Evolutionary conservation across 2,888 invertebrate genomes (phyloP).

Genomic region (Pecten maximus): DNA sequence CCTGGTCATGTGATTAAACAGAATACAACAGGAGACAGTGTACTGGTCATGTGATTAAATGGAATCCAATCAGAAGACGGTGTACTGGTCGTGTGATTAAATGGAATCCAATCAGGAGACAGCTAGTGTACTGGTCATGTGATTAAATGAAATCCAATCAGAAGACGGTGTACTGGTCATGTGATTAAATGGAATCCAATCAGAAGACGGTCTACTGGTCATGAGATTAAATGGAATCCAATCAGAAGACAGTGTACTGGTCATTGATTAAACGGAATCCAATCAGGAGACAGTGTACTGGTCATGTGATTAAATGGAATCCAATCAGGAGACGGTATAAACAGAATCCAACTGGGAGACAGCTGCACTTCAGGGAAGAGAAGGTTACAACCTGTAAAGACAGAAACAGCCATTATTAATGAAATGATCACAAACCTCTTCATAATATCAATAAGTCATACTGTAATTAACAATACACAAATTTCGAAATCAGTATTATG

Average conservation of each 20-base stretch:
- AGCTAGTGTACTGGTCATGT: no score
- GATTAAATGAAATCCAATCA: no score
- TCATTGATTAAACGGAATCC: not conserved
- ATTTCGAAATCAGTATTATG: not conserved
- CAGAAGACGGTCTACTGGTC: not conserved
- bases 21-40: no score
- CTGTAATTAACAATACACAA: not conserved
- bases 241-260: not conserved
- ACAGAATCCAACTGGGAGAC: not conserved
- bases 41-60: no score
- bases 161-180: not conserved
- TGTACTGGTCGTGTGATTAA: no score
- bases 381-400: not conserved
- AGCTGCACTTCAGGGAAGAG: not conserved
- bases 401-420: no score
- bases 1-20: no score
- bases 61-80: no score
- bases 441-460: no score
- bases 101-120: not conserved
- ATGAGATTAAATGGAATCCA: not conserved
- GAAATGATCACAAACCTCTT: no score
- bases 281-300: not conserved
- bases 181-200: not conserved
- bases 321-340: not conserved
- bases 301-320: not conserved